These are phyloP conservation scores for Ictalurus punctatus DNA, from an alignment of 2,113 vertebrate genomes.

Conservation along the genomic window DNA sequence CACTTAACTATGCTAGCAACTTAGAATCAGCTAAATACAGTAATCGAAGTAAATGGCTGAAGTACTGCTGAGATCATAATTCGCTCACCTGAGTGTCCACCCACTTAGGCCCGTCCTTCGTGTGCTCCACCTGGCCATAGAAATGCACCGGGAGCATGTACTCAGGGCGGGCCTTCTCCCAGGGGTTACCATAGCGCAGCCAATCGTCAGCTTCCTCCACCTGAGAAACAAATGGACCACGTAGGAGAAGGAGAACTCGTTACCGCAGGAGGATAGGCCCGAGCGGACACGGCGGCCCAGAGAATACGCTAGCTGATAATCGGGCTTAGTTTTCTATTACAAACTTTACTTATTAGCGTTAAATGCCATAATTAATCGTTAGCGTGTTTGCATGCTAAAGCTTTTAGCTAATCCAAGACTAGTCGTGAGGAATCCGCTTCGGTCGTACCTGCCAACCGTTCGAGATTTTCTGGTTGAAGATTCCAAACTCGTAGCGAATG, in stretches of 20 bases:
- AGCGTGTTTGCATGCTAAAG: background rate
- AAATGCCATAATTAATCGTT: background rate
- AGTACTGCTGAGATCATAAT: background rate
- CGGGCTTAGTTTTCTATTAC: too few species aligned
- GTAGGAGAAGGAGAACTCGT: background rate
- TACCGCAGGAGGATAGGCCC: background rate
- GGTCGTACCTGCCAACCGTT: slow-evolving; percentile 83
- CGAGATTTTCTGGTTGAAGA: slow-evolving; percentile 87
- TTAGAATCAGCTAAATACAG: background rate
- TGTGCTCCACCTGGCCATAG: slow-evolving; percentile 77
- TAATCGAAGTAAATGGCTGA: background rate
- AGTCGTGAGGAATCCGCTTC: background rate
- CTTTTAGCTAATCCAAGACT: background rate
- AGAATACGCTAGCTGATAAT: background rate
- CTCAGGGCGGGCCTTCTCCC: slow-evolving; percentile 87
- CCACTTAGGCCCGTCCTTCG: slow-evolving; percentile 72
- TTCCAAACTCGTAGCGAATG: slow-evolving; percentile 90
- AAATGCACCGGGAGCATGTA: slow-evolving; percentile 87
- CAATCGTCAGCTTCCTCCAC: slow-evolving; percentile 89
- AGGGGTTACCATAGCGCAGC: slow-evolving; percentile 86
- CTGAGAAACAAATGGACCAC: slow-evolving; percentile 57
- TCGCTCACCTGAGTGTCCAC: slow-evolving; percentile 79
- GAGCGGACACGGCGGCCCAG: background rate
- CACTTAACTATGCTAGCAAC: too few species aligned
- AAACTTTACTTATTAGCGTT: background rate